Evolutionary conservation across 35 echinoderm and acorn worm species (phyloP).

Genomic region (Patiria miniata): DNA sequence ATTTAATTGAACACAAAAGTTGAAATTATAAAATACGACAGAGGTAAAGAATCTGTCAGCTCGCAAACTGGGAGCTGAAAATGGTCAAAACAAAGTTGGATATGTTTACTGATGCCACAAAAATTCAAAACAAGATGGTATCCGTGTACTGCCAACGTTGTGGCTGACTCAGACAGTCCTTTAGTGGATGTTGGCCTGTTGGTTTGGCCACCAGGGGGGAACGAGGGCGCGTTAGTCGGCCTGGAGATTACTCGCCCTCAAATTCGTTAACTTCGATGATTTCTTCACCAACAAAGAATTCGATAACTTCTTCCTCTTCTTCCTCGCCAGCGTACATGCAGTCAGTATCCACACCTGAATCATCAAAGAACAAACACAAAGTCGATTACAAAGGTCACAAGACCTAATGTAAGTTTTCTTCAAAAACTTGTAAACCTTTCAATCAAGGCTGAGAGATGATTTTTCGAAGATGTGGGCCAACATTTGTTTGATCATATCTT

Average conservation of each 20-base stretch:
- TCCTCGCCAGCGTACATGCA: slow-evolving; percentile 71
- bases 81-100: background rate
- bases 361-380: background rate
- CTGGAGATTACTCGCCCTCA: slow-evolving; percentile 76
- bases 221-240: background rate
- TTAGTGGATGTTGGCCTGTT: background rate
- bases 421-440: too few species aligned
- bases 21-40: too few species aligned
- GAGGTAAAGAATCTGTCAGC: too few species aligned
- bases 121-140: background rate
- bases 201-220: background rate
- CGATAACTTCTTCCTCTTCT: slow-evolving; percentile 93
- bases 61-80: background rate
- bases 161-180: background rate
- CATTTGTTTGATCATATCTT: too few species aligned
- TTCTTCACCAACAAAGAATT: slow-evolving; percentile 99
- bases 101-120: background rate
- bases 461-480: too few species aligned
- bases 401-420: too few species aligned
- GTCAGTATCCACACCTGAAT: slow-evolving; percentile 81
- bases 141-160: background rate
- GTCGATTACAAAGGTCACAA: background rate
- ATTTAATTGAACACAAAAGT: too few species aligned
- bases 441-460: too few species aligned
- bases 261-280: slow-evolving; percentile 91